Base-by-base conservation (phyloP, 2,888 invertebrate species). In the Diplazon laetatorius region DNA sequence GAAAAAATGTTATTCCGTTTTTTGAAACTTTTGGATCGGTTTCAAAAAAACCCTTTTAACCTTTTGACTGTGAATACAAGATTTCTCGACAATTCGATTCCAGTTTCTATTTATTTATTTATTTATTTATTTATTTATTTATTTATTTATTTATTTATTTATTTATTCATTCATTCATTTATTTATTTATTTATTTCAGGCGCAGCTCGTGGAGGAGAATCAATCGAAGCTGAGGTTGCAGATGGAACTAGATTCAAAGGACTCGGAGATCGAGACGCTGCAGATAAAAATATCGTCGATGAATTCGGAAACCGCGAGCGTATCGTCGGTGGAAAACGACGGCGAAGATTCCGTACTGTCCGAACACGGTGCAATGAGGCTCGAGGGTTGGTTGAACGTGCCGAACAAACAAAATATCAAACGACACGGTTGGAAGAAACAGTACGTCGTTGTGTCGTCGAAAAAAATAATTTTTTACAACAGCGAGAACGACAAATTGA, bases 381-480 rank as follows among this genome's bases (percentile, higher is more conserved):
- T 99, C 86, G 99, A 99, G 91, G 99, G 99, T 73, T 99, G 98
- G 98, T 94, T 99, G 77, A 97, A 97, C 66, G 95, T 98, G 86
- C 99, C 99, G 69, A 97, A 96, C 90, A 98, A 97, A 89, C 97
- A 98, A 91, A 99, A 99, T 91, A 97, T 98, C 83, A 95, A 97
- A 82, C 94, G 97, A 78, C 98, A 98, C 91, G 98, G 98, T 62
- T 99, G 99, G 99, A 97, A 96, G 92, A 97, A 97, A 88, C 98
- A 98, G 91, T 99, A 97, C 91, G 98, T 99, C 52, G 98, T 99
- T 52, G 98, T 99, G 59, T 98, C 98, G 59, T 98, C 98, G 79
- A 96, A 96, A 91, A 98, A 98, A 92, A 98, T 99, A 82, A 97
- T 99, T 82, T 99, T 99, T 93, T 99, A 98, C 91, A 97, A 98